phyloP scores from a whole-genome alignment of 2,888 invertebrate species.

The Lasioglossum malachurum region DNA sequence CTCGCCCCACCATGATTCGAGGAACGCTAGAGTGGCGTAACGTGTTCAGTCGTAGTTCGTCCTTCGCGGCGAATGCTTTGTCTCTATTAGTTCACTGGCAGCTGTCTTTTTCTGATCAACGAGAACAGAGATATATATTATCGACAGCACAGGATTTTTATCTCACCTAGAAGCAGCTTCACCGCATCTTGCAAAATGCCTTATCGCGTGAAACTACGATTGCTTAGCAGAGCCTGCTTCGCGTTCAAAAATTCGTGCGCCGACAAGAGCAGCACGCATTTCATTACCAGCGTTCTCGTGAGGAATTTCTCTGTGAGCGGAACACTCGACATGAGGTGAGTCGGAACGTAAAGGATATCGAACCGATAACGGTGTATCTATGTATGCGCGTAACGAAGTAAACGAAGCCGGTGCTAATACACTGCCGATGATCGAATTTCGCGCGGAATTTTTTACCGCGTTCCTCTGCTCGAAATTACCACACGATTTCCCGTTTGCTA shows the following conservation, averaged over 20 bases:
- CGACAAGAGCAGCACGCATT: slow-evolving; percentile 57
- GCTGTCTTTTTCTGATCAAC: neutral
- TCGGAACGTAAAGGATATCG: neutral
- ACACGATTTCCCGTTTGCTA: neutral
- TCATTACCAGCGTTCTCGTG: slow-evolving; percentile 61
- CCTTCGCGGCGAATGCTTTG: slow-evolving; percentile 56
- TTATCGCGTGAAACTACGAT: slow-evolving; percentile 74
- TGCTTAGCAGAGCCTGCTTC: slow-evolving; percentile 71
- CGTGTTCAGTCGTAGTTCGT: slow-evolving; percentile 70
- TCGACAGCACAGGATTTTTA: neutral
- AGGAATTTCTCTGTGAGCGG: slow-evolving; percentile 76
- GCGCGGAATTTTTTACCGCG: slow-evolving; percentile 29
- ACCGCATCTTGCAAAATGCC: slow-evolving; percentile 69
- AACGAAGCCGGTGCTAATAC: neutral
- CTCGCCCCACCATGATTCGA: slow-evolving; percentile 30
- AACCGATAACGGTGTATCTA: neutral
- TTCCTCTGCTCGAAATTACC: neutral
- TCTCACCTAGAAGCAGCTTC: neutral
- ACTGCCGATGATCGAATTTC: slow-evolving; percentile 20
- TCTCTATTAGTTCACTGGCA: neutral
- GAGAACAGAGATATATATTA: neutral
- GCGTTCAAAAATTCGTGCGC: slow-evolving; percentile 59
- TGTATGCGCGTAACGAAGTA: too few relatives aligned
- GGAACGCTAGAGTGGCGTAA: slow-evolving; percentile 52
- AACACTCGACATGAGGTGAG: slow-evolving; percentile 79